Conservation (phyloP, 2,888 invertebrate species). For the Chesias legatella region DNA sequence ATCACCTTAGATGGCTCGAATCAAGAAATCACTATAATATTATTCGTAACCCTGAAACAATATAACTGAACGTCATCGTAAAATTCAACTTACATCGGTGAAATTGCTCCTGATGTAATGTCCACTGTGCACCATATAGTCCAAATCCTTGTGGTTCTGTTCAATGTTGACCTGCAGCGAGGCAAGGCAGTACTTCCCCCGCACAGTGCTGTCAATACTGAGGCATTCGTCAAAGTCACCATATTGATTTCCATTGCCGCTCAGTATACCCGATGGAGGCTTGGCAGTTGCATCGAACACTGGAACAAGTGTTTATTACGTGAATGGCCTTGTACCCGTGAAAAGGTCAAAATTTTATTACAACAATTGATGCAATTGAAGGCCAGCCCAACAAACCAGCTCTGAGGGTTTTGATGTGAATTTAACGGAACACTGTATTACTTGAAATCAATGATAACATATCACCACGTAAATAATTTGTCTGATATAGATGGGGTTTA, state of each 20-base stretch:
- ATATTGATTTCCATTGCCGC: slow-evolving; percentile 85
- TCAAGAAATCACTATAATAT: too few species aligned
- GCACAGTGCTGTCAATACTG: slow-evolving; percentile 73
- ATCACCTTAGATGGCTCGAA: too few species aligned
- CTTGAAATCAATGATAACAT: too few species aligned
- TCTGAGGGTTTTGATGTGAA: too few species aligned
- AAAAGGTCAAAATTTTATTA: too few species aligned
- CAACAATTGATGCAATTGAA: too few species aligned
- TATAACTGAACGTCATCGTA: too few species aligned
- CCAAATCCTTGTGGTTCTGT: slow-evolving; percentile 51
- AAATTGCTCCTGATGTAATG: slow-evolving; percentile 75
- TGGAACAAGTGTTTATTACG: slow-evolving; percentile 49
- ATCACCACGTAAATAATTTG: too few species aligned
- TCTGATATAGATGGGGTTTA: too few species aligned
- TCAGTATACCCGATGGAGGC: slow-evolving; percentile 83
- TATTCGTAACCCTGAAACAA: too few species aligned
- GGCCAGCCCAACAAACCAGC: too few species aligned
- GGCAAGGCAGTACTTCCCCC: slow-evolving; percentile 84
- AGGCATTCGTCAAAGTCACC: slow-evolving; percentile 87
- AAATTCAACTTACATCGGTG: slow-evolving; percentile 70
- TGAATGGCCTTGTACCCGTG: slow-evolving; percentile 4
- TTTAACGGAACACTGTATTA: too few species aligned
- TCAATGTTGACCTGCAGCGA: slow-evolving; percentile 70
- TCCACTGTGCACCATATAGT: slow-evolving; percentile 74
- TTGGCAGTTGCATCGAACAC: slow-evolving; percentile 88